Evolutionary conservation across 2,888 invertebrate species (phyloP), one percentile per base, ranked within the genome.

Genomic region (Deilephila elpenor): DNA sequence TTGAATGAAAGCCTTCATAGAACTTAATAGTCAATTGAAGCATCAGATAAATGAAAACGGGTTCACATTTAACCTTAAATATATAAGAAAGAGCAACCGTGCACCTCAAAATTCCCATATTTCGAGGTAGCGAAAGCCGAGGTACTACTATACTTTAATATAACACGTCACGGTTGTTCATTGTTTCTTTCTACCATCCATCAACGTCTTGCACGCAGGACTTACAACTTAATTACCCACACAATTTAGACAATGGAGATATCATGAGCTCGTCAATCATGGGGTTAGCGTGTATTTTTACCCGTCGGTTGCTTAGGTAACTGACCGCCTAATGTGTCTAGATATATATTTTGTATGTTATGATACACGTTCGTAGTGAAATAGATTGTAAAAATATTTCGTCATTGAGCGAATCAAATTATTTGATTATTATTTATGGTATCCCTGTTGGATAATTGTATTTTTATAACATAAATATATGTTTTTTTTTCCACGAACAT

Each of bases 151-250:
- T 51, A 29, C 51, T 67, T 62, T 51, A 51, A n/a, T 1, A 25
- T 56, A 56, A 20, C 60, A 14, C 62, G 74, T 76, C 77, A 78
- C 64, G 71, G 51, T 56, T 74, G 75, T 77, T 78, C 78, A 78
- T 74, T 74, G 76, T 74, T 71, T 76, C 73, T 59, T 56, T 37
- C 44, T 14, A 71, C 71, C 70, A 76, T 77, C 74, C 73, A 77
- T 77, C 77, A 77, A 77, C 64, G 77, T 76, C 76, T 61, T 67
- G 67, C 71, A 61, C 71, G 67, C 73, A 71, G 74, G 75, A 73
- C 51, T 67, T 37, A 73, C 73, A 74, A 71, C 73, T 76, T 76
- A 77, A 77, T 77, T 76, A 77, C 73, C 70, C 74, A 70, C 75
- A 62, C 32, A 67, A 59, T 73, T 59, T 56, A 59, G 25, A 73